A percentile compares a stretch with the other conserved stretches of the same genome.
Evolutionary conservation across 2,888 invertebrate genomes (phyloP).

Genomic region (Rhagonycha lutea): DNA sequence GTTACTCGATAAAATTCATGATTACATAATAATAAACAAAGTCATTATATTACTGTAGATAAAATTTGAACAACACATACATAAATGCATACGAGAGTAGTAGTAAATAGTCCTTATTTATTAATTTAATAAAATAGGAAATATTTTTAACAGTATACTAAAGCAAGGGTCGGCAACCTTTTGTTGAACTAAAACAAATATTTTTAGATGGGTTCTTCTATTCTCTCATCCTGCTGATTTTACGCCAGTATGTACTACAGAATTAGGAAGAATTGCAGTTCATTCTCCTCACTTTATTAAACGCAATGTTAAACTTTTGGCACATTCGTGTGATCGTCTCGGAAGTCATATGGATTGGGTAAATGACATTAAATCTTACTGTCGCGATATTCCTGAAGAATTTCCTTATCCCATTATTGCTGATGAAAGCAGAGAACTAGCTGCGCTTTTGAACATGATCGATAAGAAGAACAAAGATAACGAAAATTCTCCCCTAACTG

Average conservation of each 20-base stretch:
- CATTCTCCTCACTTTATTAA: conserved; percentile 71
- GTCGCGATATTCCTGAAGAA: conserved; percentile 69
- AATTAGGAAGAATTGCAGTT: conserved; percentile 75
- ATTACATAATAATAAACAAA: no score
- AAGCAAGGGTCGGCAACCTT: no score
- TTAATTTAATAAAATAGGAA: no score
- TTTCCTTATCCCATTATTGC: conserved; percentile 85
- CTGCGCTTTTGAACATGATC: conserved; percentile 77
- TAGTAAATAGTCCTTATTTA: no score
- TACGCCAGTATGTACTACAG: conserved; percentile 90
- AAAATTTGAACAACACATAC: no score
- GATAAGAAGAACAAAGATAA: conserved; percentile 73
- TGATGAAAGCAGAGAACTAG: conserved; percentile 72
- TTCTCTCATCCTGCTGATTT: conserved; percentile 90
- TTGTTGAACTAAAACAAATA: no score
- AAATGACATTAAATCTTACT: conserved; percentile 70
- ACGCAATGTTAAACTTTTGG: conserved; percentile 75
- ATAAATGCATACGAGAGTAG: no score
- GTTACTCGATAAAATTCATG: no score
- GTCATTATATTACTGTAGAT: no score
- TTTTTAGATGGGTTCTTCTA: conserved; percentile 78
- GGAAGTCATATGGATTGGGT: conserved; percentile 79
- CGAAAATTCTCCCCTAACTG: conserved; percentile 69
- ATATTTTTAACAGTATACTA: no score
- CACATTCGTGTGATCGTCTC: conserved; percentile 78